Percentiles rank a stretch among this genome's conserved stretches.
Conservation (phyloP, 1,140 invertebrate genomes). For the Dreissena polymorpha region DNA sequence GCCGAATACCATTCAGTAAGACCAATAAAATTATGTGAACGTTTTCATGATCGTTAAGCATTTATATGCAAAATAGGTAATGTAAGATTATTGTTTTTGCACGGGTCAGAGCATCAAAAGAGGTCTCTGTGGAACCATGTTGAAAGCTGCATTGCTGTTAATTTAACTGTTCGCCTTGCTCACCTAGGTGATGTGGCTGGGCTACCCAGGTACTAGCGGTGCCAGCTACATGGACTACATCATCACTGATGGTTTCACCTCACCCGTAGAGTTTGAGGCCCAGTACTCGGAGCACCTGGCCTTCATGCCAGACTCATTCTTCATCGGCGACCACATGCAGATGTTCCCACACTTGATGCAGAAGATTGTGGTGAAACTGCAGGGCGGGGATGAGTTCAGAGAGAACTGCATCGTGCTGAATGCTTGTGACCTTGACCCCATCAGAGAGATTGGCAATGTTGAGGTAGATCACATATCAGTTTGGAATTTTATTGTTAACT, state of each 20-base stretch:
- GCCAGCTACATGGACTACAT: constrained; percentile 99
- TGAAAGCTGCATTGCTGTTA: too few species aligned
- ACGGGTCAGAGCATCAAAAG: too few species aligned
- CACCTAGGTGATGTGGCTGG: constrained; percentile 96
- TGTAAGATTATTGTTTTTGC: too few species aligned
- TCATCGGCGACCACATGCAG: constrained; percentile 98
- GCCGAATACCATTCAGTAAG: too few species aligned
- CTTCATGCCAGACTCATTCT: constrained; percentile 99
- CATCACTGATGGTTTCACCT: constrained; percentile 96
- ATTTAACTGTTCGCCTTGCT: too few species aligned
- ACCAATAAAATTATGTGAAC: too few species aligned
- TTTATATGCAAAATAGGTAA: too few species aligned
- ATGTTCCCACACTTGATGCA: constrained; percentile 91
- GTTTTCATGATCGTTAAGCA: too few species aligned
- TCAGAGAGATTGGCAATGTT: constrained; percentile 92
- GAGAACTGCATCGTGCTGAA: constrained; percentile 95
- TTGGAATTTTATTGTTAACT: too few species aligned
- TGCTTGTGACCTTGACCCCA: constrained; percentile 93
- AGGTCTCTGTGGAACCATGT: too few species aligned
- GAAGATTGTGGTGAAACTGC: constrained; percentile 71
- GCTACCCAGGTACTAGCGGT: constrained; percentile 99
- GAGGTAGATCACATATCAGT: constrained; percentile 82
- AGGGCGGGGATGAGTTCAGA: constrained; percentile 76
- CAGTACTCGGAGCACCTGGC: constrained; percentile 99
- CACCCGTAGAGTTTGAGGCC: constrained; percentile 90